Evolutionary conservation across 2,888 invertebrate species (phyloP), one percentile per base, ranked within the genome.

Genomic region (Notodonta dromedarius): DNA sequence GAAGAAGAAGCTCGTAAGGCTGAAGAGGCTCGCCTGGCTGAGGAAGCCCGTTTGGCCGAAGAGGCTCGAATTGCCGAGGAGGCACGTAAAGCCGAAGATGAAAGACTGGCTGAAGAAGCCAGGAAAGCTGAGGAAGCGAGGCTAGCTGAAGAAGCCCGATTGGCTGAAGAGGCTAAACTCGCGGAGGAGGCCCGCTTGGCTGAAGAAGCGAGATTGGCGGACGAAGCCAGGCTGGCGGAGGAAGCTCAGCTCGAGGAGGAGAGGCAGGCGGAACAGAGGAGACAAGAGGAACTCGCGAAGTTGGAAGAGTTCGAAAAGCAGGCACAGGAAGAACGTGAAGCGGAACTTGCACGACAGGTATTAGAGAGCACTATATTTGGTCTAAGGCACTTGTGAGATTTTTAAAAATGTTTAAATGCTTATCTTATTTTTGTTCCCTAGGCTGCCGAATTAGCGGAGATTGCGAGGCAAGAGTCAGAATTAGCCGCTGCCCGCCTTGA

Each of bases 401-500:
- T 42, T 35, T 40, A 1, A 50, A n/a, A 46, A n/a, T 11, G 0
- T 5, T 46, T 5, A 55, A 56, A 48, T 53, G n/a, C 58, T n/a
- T 32, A 42, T 39, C 14, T 53, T 46, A 54, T 55, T 56, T 24
- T 54, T 57, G n/a, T 11, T 66, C 70, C 71, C 5, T 87, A 95
- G 94, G 96, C 96, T 67, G 96, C 95, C 56, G 96, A 96, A 86
- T 84, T 96, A 75, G 95, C 95, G 0, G 96, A 96, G 83, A 94
- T 95, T 52, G 95, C 95, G 6, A 93, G 90, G 84, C 94, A 90
- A 87, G 94, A 94, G 77, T 95, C 94, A 2, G 94, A 94, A 77
- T 83, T 95, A 62, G 94, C 95, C 24, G 95, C 95, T 65, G 92
- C 94, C 11, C 94, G 94, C n/a, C 91, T 94, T 50, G 94, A 95